Evolutionary conservation across 2,113 vertebrate genomes (phyloP), one percentile per base, ranked within the genome.

Genomic region (Raja brachyura): DNA sequence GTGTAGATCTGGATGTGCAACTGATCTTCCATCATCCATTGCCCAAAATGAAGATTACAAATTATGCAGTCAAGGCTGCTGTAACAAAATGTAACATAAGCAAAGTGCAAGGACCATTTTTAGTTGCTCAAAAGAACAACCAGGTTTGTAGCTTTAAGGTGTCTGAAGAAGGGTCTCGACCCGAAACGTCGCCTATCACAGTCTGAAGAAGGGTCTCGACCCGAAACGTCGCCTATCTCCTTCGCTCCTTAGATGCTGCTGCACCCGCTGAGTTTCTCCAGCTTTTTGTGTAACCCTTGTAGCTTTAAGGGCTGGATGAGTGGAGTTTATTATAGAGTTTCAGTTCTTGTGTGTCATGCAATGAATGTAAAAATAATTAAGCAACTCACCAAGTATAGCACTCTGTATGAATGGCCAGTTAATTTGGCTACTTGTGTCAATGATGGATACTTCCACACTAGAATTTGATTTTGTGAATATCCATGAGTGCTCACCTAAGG

Each of bases 381-480:
- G 0, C 3, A 0, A 77, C 97, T 97, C 94, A 99, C 99, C 98
- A 99, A 96, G 93, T 99, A 99, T 0, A 99, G 96, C 28, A 99
- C 99, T 94, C 98, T 95, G 93, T 99, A 99, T 0, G 99, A 99
- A 94, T 99, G 99, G 31, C 99, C 99, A 0, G 98, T 99, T 74
- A 99, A 96, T 96, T 99, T 99, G 93, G 99, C 99, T 93, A 99
- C 98, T 96, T 99, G 99, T 28, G 98, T 99, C 93, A 99, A 95
- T 0, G 98, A 99, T 0, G 99, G 99, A 94, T 99, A 99, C 93
- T 99, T 99, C 99, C 99, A 99, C 93, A 99, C 98, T 0, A 99
- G 97, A 95, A 99, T 99, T 96, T 99, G 99, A 96, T 99, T 99
- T 96, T 99, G 99, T 0, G 99, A 99, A 95, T 99, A 99, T 93